Conservation (phyloP, 1,140 invertebrate species). For the Drosophila albomicans region DNA sequence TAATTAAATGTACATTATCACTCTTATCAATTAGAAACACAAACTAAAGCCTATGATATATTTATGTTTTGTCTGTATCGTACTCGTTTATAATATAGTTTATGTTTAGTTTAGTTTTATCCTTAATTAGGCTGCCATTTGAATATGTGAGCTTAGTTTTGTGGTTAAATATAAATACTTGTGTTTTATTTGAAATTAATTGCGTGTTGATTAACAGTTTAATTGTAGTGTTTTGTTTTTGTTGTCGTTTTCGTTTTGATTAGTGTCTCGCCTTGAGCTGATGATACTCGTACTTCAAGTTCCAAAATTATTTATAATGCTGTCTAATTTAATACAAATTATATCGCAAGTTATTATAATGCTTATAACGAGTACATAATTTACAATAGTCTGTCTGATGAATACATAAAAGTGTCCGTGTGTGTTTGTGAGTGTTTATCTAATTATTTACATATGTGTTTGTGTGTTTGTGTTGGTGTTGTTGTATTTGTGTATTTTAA, state of each 20-base stretch:
- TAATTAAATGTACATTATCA: conserved; percentile 77
- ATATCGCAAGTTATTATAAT: conserved; percentile 41
- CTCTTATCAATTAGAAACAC: conserved; percentile 74
- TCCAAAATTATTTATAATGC: conserved; percentile 1
- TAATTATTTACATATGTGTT: conserved; percentile 53
- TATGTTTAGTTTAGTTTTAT: conserved; percentile 38
- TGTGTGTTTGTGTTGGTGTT: conserved; percentile 11
- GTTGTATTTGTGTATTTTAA: conserved; percentile 37
- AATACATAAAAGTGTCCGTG: conserved; percentile 1
- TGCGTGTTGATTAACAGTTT: conserved; percentile 32
- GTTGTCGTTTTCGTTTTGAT: conserved; percentile 41
- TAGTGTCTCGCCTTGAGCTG: conserved; percentile 18
- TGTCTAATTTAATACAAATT: conserved; percentile 43
- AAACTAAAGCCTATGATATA: conserved; percentile 82
- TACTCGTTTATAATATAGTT: conserved; percentile 34
- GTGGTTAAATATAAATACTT: conserved; percentile 44
- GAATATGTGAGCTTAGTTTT: conserved; percentile 40
- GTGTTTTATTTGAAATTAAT: conserved; percentile 40
- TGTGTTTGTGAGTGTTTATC: conserved; percentile 20
- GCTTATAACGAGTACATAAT: conserved; percentile 74
- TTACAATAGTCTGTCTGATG: conserved; percentile 60
- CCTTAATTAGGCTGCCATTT: conserved; percentile 51
- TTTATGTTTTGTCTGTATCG: conserved; percentile 46
- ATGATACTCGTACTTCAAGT: neutral
- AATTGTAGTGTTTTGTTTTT: conserved; percentile 24